These are phyloP conservation scores for Petromus typicus DNA, from an alignment of 2,113 vertebrate species.

Conservation along the genomic window DNA sequence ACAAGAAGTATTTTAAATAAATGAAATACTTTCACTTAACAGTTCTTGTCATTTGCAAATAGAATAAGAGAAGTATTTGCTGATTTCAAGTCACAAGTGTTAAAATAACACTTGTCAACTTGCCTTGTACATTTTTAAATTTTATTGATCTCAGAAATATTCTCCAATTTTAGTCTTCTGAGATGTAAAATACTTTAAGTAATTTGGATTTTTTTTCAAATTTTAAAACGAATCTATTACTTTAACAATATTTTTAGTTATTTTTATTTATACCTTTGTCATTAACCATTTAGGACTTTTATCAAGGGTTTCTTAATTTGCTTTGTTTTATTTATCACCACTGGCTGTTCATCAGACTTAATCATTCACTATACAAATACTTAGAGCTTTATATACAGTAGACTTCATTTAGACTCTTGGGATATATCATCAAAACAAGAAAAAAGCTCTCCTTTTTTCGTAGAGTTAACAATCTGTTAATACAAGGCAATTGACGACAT, in stretches of 20 bases:
- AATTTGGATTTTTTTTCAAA: conserved; percentile 48
- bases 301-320: neutral
- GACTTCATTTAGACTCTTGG: neutral
- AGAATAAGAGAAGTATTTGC: neutral
- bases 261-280: neutral
- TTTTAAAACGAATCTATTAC: conserved; percentile 21
- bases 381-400: neutral
- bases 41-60: neutral
- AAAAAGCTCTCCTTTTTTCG: neutral
- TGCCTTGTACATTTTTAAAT: neutral
- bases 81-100: neutral
- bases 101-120: conserved; percentile 1
- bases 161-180: neutral
- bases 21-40: conserved; percentile 42
- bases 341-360: neutral
- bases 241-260: neutral
- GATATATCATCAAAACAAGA: neutral
- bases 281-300: neutral
- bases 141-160: conserved; percentile 23
- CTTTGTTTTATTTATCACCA: conserved; percentile 7
- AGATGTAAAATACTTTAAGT: conserved; percentile 9
- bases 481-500: neutral
- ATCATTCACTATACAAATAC: neutral
- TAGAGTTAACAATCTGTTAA: neutral
- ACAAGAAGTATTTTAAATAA: conserved; percentile 33